A percentile compares a stretch with the other conserved stretches of the same genome.
Evolutionary conservation across 92 coral and sea anemone species (phyloP).

Genomic region (Muricea muricata): DNA sequence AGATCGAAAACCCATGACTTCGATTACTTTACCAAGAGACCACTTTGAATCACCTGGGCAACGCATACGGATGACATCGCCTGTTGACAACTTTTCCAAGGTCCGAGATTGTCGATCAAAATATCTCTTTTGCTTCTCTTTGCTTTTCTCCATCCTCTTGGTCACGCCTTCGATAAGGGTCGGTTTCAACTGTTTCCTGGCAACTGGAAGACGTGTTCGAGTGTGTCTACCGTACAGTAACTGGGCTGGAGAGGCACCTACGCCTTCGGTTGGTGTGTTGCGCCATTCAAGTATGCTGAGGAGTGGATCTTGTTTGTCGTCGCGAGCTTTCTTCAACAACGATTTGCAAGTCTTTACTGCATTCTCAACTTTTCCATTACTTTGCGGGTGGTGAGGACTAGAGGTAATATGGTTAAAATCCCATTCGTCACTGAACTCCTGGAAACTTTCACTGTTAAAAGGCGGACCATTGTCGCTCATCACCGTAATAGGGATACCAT

Average conservation of each 20-base stretch:
- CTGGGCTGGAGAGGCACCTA: too few relatives aligned
- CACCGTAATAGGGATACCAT: constrained; percentile 49
- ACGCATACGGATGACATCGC: too few relatives aligned
- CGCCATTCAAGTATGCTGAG: constrained; percentile 55
- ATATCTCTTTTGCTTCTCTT: too few relatives aligned
- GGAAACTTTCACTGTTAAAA: constrained; percentile 47
- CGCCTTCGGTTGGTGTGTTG: too few relatives aligned
- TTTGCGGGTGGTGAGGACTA: constrained; percentile 43
- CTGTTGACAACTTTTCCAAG: too few relatives aligned
- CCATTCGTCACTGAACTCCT: constrained; percentile 45
- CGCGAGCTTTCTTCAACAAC: constrained; percentile 45
- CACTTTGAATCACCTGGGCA: neutral
- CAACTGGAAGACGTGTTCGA: too few relatives aligned
- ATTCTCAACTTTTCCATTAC: constrained; percentile 42
- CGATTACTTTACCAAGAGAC: neutral
- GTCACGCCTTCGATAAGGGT: too few relatives aligned
- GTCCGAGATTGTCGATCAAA: too few relatives aligned
- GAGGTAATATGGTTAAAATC: constrained; percentile 43
- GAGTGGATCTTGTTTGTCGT: constrained; percentile 41
- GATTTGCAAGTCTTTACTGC: constrained; percentile 43
- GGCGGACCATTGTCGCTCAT: constrained; percentile 63
- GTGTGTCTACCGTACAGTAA: too few relatives aligned
- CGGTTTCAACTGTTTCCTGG: neutral
- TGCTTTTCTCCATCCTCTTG: too few relatives aligned
- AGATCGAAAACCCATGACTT: too few relatives aligned